Percentiles rank a stretch among this genome's conserved stretches.
Conservation (phyloP, 2,797 vertebrate genomes). For the Dallia pectoralis region DNA sequence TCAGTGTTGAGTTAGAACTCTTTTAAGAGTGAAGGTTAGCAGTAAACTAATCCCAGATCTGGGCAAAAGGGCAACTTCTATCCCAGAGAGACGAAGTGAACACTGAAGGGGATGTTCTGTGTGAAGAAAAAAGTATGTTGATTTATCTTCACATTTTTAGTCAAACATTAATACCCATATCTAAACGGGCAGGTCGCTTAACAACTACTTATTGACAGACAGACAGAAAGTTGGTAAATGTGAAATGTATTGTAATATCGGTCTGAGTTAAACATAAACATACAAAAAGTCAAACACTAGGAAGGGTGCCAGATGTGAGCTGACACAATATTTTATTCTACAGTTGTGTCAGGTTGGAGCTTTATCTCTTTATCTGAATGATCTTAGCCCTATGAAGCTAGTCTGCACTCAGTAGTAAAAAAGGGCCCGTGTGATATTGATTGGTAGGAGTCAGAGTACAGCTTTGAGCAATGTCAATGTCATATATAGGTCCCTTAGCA, state of each 20-base stretch:
- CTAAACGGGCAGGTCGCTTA: too few species aligned
- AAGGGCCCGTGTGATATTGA: background rate
- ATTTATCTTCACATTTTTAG: background rate
- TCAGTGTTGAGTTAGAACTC: background rate
- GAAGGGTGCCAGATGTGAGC: background rate
- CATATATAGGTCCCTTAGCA: background rate
- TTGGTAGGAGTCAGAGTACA: background rate
- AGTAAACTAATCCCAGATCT: background rate
- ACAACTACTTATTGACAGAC: too few species aligned
- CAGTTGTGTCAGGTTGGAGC: background rate
- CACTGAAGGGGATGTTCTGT: background rate
- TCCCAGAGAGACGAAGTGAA: background rate
- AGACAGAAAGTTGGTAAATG: background rate
- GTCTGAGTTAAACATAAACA: background rate
- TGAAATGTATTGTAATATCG: background rate
- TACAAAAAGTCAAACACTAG: too few species aligned
- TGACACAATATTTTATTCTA: background rate
- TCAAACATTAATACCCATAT: too few species aligned
- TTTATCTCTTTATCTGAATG: background rate
- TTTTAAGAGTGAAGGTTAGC: background rate
- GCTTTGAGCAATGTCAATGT: background rate
- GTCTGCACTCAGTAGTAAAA: background rate
- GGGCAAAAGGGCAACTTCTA: background rate
- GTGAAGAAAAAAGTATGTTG: background rate
- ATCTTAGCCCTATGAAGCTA: background rate